These are phyloP conservation scores for Spongilla lacustris DNA, from an alignment of 37 sponge, comb jelly and placozoan species.

Conservation along the genomic window DNA sequence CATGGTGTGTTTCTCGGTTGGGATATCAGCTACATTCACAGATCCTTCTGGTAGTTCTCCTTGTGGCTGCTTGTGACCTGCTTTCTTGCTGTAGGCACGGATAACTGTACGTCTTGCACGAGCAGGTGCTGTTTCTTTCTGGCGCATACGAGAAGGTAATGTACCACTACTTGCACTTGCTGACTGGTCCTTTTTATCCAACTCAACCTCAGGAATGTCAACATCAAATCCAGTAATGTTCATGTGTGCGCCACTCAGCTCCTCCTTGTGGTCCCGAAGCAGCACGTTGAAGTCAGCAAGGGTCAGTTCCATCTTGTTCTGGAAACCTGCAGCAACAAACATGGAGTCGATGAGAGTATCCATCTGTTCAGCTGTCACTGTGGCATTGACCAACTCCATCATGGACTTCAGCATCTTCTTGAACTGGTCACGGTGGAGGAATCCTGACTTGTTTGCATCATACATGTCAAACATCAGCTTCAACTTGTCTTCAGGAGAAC, in stretches of 20 bases:
- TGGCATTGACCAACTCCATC: constrained; percentile 94
- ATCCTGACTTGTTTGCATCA: constrained; percentile 82
- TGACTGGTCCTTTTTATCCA: constrained; percentile 20
- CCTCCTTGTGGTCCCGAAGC: constrained; percentile 88
- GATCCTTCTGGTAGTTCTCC: not conserved
- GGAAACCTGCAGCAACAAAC: constrained; percentile 84
- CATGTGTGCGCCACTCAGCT: constrained; percentile 82
- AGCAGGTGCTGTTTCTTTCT: constrained; percentile 79
- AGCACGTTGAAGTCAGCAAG: constrained; percentile 89
- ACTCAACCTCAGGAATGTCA: constrained; percentile 32
- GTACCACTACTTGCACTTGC: constrained; percentile 12
- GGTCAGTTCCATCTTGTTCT: constrained; percentile 82
- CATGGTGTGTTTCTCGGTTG: not conserved
- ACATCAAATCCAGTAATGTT: constrained; percentile 70
- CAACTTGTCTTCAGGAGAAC: constrained; percentile 94
- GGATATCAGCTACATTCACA: constrained; percentile 27
- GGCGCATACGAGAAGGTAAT: constrained; percentile 29
- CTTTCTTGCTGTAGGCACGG: constrained; percentile 64
- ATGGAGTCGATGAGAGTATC: constrained; percentile 78
- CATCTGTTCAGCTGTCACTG: constrained; percentile 78
- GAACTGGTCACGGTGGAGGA: constrained; percentile 76
- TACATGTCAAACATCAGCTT: constrained; percentile 97
- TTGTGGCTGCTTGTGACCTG: too few species aligned
- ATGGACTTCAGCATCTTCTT: constrained; percentile 93
- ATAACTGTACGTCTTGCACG: constrained; percentile 84